These are phyloP conservation scores for Nothoprocta pentlandii DNA, from an alignment of 2,113 vertebrate genomes.

Conservation along the genomic window DNA sequence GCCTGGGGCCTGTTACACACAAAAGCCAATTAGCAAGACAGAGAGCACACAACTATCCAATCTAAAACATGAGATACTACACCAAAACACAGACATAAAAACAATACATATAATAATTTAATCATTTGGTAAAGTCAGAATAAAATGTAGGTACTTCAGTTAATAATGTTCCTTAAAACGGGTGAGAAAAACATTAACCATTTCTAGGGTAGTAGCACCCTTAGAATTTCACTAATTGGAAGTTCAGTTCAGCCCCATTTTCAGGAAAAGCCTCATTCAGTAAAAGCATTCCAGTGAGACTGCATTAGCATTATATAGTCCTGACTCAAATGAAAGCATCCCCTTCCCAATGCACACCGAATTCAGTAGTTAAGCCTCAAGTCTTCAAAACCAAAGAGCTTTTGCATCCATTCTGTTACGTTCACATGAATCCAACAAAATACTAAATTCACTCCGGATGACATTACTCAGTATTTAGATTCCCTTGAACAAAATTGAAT, in stretches of 20 bases:
- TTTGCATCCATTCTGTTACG: background rate
- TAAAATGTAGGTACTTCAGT: background rate
- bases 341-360: background rate
- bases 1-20: constrained; percentile 78
- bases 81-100: background rate
- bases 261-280: background rate
- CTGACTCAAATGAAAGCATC: background rate
- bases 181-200: background rate
- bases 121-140: background rate
- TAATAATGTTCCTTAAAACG: background rate
- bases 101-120: background rate
- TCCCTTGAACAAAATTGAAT: background rate
- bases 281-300: background rate
- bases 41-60: constrained; percentile 4
- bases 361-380: background rate
- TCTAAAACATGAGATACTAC: background rate
- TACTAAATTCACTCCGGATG: background rate
- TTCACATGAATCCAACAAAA: background rate
- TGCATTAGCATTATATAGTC: background rate
- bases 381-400: background rate
- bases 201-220: background rate
- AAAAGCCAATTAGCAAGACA: constrained; percentile 50
- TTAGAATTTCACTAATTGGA: background rate
- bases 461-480: background rate
- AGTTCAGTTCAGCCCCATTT: background rate